Evolutionary conservation across 2,888 invertebrate species (phyloP).

Genomic region (Trissolcus japonicus): DNA sequence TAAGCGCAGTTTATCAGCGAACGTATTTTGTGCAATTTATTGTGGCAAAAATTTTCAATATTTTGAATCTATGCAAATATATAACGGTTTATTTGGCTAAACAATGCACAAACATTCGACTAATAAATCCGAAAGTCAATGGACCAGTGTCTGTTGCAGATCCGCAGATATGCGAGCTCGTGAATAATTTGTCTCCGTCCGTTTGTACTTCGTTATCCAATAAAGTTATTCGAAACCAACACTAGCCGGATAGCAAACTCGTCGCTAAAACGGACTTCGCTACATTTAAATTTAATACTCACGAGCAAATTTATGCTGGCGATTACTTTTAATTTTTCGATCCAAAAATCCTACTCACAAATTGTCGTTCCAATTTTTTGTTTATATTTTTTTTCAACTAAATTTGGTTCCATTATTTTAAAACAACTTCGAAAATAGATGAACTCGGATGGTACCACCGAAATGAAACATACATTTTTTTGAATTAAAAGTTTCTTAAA

Average conservation of each 20-base stretch:
- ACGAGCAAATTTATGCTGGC: slow-evolving; percentile 21
- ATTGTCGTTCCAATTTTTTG: not conserved
- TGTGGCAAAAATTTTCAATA: slow-evolving; percentile 20
- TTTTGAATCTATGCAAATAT: slow-evolving; percentile 34
- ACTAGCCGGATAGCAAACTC: slow-evolving; percentile 39
- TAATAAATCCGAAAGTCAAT: slow-evolving; percentile 55
- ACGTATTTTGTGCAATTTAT: slow-evolving; percentile 29
- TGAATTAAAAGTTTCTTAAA: slow-evolving; percentile 18
- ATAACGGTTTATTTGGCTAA: slow-evolving; percentile 42
- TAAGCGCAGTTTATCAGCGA: slow-evolving; percentile 1
- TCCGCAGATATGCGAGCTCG: slow-evolving; percentile 49
- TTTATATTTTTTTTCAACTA: not conserved
- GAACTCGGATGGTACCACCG: too few species aligned
- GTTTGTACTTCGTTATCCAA: slow-evolving; percentile 56
- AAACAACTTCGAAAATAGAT: too few species aligned
- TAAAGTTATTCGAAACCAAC: slow-evolving; percentile 54
- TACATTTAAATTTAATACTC: slow-evolving; percentile 46
- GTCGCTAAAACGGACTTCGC: slow-evolving; percentile 32
- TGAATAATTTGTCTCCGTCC: slow-evolving; percentile 55
- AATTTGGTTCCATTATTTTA: not conserved
- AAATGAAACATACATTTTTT: not conserved
- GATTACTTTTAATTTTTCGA: slow-evolving; percentile 33
- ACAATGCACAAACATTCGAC: slow-evolving; percentile 46
- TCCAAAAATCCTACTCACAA: not conserved
- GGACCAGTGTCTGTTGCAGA: slow-evolving; percentile 42